phyloP scores from a whole-genome alignment of 2,888 invertebrate species.

The Phlogophora meticulosa region DNA sequence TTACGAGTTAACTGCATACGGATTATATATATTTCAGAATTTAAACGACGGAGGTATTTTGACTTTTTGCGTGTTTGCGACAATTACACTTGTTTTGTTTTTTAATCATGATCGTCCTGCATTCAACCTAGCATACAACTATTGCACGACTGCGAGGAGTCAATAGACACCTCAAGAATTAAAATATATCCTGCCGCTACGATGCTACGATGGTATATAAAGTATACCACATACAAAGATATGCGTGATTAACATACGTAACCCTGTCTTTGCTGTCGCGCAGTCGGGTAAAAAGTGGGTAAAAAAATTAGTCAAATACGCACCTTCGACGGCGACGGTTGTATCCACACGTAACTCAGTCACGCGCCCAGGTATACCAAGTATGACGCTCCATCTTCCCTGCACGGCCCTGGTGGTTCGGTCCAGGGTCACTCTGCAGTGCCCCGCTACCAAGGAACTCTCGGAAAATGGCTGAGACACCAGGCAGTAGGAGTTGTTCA shows the following conservation, averaged over 20 bases:
- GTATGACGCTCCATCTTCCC: conserved; percentile 85
- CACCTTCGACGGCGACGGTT: conserved; percentile 82
- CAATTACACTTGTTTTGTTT: conserved; percentile 19
- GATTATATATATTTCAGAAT: too few relatives aligned
- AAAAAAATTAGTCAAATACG: conserved; percentile 31
- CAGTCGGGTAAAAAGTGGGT: neutral
- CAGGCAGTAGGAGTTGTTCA: conserved; percentile 81
- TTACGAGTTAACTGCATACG: too few relatives aligned
- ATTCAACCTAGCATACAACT: neutral
- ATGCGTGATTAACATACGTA: too few relatives aligned
- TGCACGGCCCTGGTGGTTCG: conserved; percentile 84
- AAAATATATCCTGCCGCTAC: too few relatives aligned
- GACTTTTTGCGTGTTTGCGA: conserved; percentile 5
- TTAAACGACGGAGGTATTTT: too few relatives aligned
- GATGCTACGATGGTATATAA: too few relatives aligned
- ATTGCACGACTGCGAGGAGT: too few relatives aligned
- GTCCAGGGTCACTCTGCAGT: conserved; percentile 82
- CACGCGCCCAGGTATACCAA: conserved; percentile 85
- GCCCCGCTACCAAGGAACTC: conserved; percentile 81
- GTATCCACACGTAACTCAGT: conserved; percentile 81
- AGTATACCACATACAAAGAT: too few relatives aligned
- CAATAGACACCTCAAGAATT: too few relatives aligned
- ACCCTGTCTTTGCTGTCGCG: too few relatives aligned
- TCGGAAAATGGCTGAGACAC: conserved; percentile 85
- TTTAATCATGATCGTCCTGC: conserved; percentile 1